Evolutionary conservation across 2,888 invertebrate genomes (phyloP), one percentile per base, ranked within the genome.

Genomic region (Teleiodes luculella): DNA sequence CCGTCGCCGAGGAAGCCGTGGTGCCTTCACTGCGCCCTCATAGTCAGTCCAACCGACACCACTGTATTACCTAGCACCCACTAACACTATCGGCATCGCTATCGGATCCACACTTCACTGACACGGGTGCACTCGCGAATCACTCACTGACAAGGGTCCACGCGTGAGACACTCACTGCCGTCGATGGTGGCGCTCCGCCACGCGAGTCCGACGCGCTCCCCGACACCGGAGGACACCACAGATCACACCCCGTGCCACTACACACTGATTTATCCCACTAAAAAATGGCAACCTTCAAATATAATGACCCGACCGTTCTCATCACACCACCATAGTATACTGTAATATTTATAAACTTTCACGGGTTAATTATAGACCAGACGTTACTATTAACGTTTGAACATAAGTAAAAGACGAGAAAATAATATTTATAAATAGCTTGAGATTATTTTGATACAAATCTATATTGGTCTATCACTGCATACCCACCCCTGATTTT

Each of bases 361-460:
- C 86, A 81, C 80, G 74, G 76, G 83, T 85, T 87, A 89, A 86
- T 88, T 86, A 84, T 89, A 89, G 88, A 84, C 76, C 84, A 85
- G 86, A 87, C 86, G 87, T 81, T 87, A 86, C 86, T 87, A 87
- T 86, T 87, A 88, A 86, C 84, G 86, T 85, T 87, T 83, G 86
- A 86, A 89, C 88, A 86, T 86, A 88, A 87, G 88, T 86, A 89
- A 90, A 90, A 86, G 87, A 81, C 84, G 83, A 85, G 87, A 88
- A 89, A 90, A 89, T 89, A 89, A 88, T 90, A 89, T 90, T 89
- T 90, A 90, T 89, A 90, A 90, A 90, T 90, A 90, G 89, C 87
- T 89, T 85, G 67, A 76, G 85, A 89, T 88, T 89, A 89, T 88
- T 89, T 90, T 89, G 87, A 89, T 88, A 87, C 88, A 85, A 86